Conservation (phyloP, 1,140 invertebrate species). For the Neotoxoptera formosana region DNA sequence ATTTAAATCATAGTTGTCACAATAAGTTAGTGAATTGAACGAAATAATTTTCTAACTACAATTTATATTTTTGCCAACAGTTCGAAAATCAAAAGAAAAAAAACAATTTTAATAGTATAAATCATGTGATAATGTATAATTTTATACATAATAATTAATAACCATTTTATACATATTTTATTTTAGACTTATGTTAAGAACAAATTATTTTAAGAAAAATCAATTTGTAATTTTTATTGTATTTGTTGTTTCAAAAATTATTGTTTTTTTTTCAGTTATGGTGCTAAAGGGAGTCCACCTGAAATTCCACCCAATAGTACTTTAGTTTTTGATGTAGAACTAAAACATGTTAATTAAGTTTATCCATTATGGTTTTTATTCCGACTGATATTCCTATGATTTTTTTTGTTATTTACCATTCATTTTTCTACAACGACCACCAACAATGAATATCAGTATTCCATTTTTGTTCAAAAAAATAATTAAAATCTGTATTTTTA, state of each 20-base stretch:
- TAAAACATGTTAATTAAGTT: constrained; percentile 79
- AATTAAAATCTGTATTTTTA: neutral
- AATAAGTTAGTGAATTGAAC: no score
- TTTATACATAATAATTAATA: no score
- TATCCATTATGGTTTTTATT: constrained; percentile 43
- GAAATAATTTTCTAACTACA: no score
- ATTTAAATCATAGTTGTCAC: no score
- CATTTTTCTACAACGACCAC: neutral
- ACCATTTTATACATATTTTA: no score
- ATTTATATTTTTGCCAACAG: no score
- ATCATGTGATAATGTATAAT: no score
- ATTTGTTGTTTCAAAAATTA: neutral
- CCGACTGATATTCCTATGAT: constrained; percentile 51
- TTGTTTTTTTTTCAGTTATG: constrained; percentile 71
- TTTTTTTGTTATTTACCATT: constrained; percentile 40
- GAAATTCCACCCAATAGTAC: constrained; percentile 84
- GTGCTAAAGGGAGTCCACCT: constrained; percentile 79
- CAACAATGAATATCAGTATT: neutral
- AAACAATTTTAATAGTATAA: no score
- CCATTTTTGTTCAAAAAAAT: neutral
- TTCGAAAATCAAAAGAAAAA: no score
- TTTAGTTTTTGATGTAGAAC: constrained; percentile 86
- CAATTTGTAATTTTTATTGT: no score
- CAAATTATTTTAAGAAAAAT: no score
- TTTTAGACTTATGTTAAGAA: no score